Evolutionary conservation across 2,113 vertebrate genomes (phyloP), one percentile per base, ranked within the genome.

Genomic region (Clarias magur): DNA sequence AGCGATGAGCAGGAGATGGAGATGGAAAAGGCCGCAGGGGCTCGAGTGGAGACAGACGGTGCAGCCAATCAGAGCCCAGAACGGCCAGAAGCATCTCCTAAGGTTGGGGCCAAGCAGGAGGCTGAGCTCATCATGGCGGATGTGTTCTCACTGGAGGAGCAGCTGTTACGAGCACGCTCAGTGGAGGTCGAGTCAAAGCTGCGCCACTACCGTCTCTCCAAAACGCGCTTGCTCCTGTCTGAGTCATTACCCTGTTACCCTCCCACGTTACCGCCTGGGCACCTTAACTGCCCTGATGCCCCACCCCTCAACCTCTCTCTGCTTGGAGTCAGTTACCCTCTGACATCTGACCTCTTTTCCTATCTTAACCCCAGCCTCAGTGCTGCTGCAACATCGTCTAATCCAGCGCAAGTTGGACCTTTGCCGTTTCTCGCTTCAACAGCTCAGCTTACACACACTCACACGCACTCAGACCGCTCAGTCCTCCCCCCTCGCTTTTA

Each of bases 391-490:
- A 88, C 93, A 4, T 91, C 93, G 19, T 92, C 92, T 0, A 65
- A 78, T 96, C 96, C 11, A 34, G 91, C 96, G 0, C 96, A 96
- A 87, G 83, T 97, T 34, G 85, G 96, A 87, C 95, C 97, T 91
- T 92, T 99, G 78, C 98, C 98, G 54, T 97, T 99, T 87, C 91
- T 99, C 88, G 96, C 97, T 21, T 97, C 97, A 0, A 95, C 96
- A 0, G 91, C 96, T 62, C 97, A 97, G 85, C 93, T 98, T 86
- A 94, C 97, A 93, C 96, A 97, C 67, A 94, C 96, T 0, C 93
- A 96, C 0, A 95, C 95, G 85, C 91, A 89, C 34, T 65, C 96
- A 0, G 96, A 97, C 72, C 93, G 94, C 73, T 89, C 96, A 0
- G 85, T 96, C 42, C 95, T 96, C 27, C 93, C 96, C 0, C 95